A percentile compares a stretch with the other conserved stretches of the same genome.
Evolutionary conservation across 1,140 invertebrate species (phyloP).

Genomic region (Tetramorium alpestre): DNA sequence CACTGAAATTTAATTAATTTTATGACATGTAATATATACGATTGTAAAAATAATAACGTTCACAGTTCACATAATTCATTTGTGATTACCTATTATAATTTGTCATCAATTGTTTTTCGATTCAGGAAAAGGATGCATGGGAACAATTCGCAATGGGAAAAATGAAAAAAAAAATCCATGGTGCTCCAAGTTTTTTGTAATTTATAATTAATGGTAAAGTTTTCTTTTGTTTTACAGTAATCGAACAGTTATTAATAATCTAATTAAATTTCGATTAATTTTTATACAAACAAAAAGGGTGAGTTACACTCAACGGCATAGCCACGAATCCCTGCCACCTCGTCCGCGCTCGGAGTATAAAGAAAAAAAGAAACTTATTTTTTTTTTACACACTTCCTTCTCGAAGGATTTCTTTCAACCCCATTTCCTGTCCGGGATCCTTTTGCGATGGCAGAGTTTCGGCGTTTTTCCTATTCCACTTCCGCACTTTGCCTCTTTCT

Average conservation of each 20-base stretch:
- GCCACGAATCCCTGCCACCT: slow-evolving; percentile 78
- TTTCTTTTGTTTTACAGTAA: slow-evolving; percentile 81
- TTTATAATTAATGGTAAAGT: slow-evolving; percentile 83
- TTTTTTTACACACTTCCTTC: slow-evolving; percentile 48
- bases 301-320: slow-evolving; percentile 81
- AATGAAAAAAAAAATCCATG: neutral
- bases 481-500: slow-evolving; percentile 51
- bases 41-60: neutral
- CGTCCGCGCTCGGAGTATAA: slow-evolving; percentile 69
- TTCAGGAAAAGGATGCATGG: neutral
- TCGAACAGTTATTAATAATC: slow-evolving; percentile 83
- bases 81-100: neutral
- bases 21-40: neutral
- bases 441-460: slow-evolving; percentile 72
- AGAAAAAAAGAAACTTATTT: slow-evolving; percentile 66
- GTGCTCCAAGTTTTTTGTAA: slow-evolving; percentile 78
- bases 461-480: slow-evolving; percentile 60
- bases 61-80: neutral
- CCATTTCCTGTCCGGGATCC: slow-evolving; percentile 56
- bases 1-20: neutral
- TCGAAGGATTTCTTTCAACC: slow-evolving; percentile 6
- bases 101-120: too few relatives aligned
- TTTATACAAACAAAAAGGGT: slow-evolving; percentile 83
- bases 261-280: slow-evolving; percentile 83
- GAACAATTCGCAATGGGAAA: neutral